Base-by-base conservation (phyloP, 1,140 invertebrate genomes). In the Antheraea pernyi region DNA sequence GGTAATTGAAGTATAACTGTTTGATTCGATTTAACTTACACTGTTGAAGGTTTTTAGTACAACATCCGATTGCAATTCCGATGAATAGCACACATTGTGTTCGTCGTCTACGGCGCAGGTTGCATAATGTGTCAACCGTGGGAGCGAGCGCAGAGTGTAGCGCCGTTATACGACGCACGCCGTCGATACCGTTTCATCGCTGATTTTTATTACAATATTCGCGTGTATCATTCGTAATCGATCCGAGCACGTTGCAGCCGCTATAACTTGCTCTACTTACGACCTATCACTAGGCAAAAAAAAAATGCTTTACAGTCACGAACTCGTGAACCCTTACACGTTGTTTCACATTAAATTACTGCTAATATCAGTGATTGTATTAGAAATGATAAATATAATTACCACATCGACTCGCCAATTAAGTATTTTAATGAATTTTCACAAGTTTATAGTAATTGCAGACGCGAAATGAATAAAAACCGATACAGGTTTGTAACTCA, bases 131-230 rank as follows among this genome's bases (percentile, higher is more conserved):
- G 82, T 79, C 68, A 76, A 79, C 75, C 88, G 86, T 90, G 88
- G 86, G 88, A 90, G 83, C 83, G 76, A 64, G 65, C 77, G 72
- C 74, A 75, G 70, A 78, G 22, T 2, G 63, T 70, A 70, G 71
- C 71, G 81, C 88, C 87, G 88, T 88, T 91, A 91, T 86, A 85
- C 85, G 87, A 87, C 84, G 84, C 88, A 89, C 86, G 87, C 86
- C 84, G 86, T 77, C 83, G 73, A 83, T 91, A 91, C 89, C 89
- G 89, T 91, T 91, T 87, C 82, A 88, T 88, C 89, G 84, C 82
- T 80, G 88, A 91, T 90, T 91, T 42, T 89, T 90, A 91, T 91
- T 91, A 91, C 86, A 91, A 81, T 82, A 91, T 84, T 89, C 89
- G 81, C 85, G 84, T 91, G 85, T 89, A 89, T 88, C 80, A 82